A percentile compares a stretch with the other conserved stretches of the same genome.
phyloP scores from a whole-genome alignment of 92 coral and sea anemone genomes.

The Parazoanthus darwini region DNA sequence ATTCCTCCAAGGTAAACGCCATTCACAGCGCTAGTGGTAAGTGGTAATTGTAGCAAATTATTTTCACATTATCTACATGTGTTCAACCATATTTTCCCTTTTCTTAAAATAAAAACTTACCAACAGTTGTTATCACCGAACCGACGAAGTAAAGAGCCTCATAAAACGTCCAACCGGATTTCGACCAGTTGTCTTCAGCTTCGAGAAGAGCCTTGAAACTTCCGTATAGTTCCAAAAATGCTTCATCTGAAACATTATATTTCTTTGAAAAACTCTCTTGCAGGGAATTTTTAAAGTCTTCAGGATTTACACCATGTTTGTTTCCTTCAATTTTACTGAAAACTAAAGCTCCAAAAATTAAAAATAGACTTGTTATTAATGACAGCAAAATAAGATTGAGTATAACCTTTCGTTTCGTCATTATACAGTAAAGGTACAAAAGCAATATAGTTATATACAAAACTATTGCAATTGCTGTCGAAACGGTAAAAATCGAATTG shows the following conservation, averaged over 20 bases:
- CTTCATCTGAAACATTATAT: constrained; percentile 40
- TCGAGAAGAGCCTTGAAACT: constrained; percentile 2
- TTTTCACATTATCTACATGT: neutral
- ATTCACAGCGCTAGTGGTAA: no score
- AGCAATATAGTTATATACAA: neutral
- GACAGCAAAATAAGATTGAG: constrained; percentile 11
- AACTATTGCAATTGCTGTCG: neutral
- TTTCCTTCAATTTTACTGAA: constrained; percentile 51
- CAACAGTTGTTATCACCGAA: constrained; percentile 60
- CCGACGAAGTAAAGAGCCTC: constrained; percentile 57
- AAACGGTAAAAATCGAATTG: neutral
- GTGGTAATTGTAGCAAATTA: neutral
- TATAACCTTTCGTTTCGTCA: constrained; percentile 2
- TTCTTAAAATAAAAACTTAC: constrained; percentile 33
- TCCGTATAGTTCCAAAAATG: constrained; percentile 34
- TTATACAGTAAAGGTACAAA: neutral
- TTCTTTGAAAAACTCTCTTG: constrained; percentile 34
- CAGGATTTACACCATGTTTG: neutral
- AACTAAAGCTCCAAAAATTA: constrained; percentile 52
- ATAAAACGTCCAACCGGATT: constrained; percentile 49
- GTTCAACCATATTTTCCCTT: no score
- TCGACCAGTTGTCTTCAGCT: neutral
- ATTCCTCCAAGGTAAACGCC: neutral
- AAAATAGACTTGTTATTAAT: constrained; percentile 9
- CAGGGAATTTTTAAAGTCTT: neutral